Evolutionary conservation across 1,140 invertebrate genomes (phyloP).

Genomic region (Agrilus planipennis): DNA sequence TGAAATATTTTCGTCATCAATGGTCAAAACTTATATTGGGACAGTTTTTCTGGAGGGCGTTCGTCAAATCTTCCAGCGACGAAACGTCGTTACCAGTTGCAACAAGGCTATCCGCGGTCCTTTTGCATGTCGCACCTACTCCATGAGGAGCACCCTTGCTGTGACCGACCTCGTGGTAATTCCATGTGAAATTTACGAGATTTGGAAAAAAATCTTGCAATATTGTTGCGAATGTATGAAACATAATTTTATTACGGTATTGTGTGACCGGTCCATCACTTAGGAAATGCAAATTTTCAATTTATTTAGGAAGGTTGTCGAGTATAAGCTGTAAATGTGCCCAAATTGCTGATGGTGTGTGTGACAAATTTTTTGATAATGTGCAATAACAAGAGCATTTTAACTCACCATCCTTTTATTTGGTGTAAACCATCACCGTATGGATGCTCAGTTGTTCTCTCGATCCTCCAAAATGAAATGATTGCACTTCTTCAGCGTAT

Average conservation of each 20-base stretch:
- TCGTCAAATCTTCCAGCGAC: too few species aligned
- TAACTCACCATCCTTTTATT: background rate
- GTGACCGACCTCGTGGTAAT: constrained; percentile 36
- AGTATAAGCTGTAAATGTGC: background rate
- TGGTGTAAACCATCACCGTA: constrained; percentile 18
- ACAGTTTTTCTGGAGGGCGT: too few species aligned
- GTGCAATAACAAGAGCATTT: background rate
- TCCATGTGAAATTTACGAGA: constrained; percentile 27
- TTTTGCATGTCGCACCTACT: constrained; percentile 34
- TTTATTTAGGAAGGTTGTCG: background rate
- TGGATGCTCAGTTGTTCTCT: constrained; percentile 20
- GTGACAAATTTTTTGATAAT: background rate
- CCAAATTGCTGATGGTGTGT: background rate
- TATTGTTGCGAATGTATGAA: background rate
- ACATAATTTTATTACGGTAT: background rate
- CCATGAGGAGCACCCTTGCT: constrained; percentile 37
- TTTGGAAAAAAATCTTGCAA: background rate
- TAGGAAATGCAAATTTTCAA: background rate
- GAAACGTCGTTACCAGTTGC: background rate
- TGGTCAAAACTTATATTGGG: too few species aligned
- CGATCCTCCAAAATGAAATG: constrained; percentile 23
- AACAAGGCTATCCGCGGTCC: constrained; percentile 18
- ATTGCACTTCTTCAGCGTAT: constrained; percentile 21
- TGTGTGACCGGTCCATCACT: background rate
- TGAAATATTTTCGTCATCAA: too few species aligned